phyloP scores from a whole-genome alignment of 2,888 invertebrate species.

The Epinotia bilunana region DNA sequence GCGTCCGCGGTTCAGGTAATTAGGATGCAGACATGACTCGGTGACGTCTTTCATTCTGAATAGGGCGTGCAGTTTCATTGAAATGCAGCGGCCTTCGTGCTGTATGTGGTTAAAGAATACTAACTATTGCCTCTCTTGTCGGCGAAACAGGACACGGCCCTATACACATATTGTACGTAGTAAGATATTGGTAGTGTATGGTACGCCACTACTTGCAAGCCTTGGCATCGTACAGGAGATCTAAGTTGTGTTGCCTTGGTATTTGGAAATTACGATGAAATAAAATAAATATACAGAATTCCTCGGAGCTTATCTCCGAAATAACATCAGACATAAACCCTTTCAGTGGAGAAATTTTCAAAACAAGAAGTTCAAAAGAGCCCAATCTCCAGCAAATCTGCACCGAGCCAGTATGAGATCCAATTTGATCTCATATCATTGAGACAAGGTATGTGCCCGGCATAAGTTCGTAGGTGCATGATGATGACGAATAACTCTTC shows the following conservation, averaged over 20 bases:
- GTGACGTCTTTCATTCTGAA: not conserved
- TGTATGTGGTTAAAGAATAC: not conserved
- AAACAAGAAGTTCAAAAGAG: not conserved
- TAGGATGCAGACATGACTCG: conserved; percentile 9
- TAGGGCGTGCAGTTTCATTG: conserved; percentile 1
- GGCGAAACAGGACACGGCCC: not conserved
- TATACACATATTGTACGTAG: too few relatives aligned
- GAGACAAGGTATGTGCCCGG: not conserved
- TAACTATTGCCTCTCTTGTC: conserved; percentile 2
- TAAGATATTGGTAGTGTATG: too few relatives aligned
- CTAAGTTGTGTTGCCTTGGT: too few relatives aligned
- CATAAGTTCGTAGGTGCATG: not conserved
- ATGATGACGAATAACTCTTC: not conserved
- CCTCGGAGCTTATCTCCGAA: too few relatives aligned
- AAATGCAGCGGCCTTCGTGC: conserved; percentile 2
- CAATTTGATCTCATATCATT: not conserved
- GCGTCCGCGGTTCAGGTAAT: conserved; percentile 7
- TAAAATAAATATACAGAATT: too few relatives aligned
- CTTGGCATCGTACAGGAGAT: too few relatives aligned
- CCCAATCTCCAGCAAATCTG: not conserved
- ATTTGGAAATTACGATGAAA: too few relatives aligned
- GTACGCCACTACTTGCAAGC: too few relatives aligned
- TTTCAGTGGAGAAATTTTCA: not conserved
- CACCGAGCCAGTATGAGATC: not conserved
- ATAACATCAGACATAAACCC: not conserved